A percentile compares a stretch with the other conserved stretches of the same genome.
These are phyloP conservation scores for Leucopsar rothschildi DNA, from an alignment of 2,113 vertebrate species.

Conservation along the genomic window DNA sequence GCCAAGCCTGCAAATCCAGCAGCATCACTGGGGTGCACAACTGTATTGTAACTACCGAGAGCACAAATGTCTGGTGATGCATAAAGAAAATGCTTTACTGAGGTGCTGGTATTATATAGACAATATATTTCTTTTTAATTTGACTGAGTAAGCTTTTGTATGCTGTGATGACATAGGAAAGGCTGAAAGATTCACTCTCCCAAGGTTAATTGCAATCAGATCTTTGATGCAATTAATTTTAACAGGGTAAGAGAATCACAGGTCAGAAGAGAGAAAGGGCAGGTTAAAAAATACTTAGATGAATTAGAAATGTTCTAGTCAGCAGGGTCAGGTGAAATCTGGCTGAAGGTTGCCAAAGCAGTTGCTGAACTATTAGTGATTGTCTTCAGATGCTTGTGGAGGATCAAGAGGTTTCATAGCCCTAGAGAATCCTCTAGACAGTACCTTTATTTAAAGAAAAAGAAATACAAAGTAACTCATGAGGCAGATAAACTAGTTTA, in stretches of 20 bases:
- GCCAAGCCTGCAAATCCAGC: not conserved
- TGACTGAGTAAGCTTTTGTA: not conserved
- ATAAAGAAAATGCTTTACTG: not conserved
- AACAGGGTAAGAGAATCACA: not conserved
- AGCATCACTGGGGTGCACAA: not conserved
- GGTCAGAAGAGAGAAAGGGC: not conserved
- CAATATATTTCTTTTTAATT: constrained; percentile 2
- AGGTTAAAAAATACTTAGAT: not conserved
- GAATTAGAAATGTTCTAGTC: constrained; percentile 5
- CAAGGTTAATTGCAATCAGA: constrained; percentile 48
- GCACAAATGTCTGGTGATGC: not conserved
- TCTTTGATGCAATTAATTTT: constrained; percentile 27
- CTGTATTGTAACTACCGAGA: not conserved
- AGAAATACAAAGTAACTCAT: not conserved
- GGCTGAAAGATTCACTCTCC: constrained; percentile 1
- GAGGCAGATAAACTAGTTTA: not conserved
- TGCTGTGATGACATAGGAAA: not conserved
- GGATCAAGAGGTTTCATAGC: not conserved
- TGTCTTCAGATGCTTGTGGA: not conserved
- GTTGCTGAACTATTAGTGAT: not conserved
- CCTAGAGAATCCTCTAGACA: not conserved
- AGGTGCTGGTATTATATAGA: not conserved
- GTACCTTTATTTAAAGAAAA: not conserved
- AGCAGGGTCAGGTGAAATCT: constrained; percentile 9
- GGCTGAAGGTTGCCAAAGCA: not conserved